Evolutionary conservation across 2,113 vertebrate genomes (phyloP), one percentile per base, ranked within the genome.

Genomic region (Oncorhynchus nerka): DNA sequence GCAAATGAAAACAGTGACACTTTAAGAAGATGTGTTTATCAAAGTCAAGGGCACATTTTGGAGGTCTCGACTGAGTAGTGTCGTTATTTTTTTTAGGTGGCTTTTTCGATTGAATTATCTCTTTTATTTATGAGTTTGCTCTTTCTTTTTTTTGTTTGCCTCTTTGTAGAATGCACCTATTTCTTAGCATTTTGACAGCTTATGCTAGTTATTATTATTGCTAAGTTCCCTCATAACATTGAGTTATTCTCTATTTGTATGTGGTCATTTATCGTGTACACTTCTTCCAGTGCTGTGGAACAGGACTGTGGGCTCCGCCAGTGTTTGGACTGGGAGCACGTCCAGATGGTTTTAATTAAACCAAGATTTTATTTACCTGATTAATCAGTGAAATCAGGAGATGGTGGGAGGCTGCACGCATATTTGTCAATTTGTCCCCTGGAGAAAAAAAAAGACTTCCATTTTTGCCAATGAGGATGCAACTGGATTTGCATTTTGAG

Each of bases 271-370:
- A 85, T 90, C 86, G 79, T 76, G 70, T 82, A 80, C 87, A 88
- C 90, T 84, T 87, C 90, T 90, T 84, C 70, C 51, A 65, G 66
- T 81, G 72, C 82, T 77, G 82, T 24, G 68, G 79, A 80, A 81
- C 80, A 26, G 80, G 86, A 62, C 81, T 74, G 89, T 84, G 83
- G 88, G 87, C 86, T 89, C 84, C 87, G 87, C 87, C 87, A 85
- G 83, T 87, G 86, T 86, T 81, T 76, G 85, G 76, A 86, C 86
- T 77, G 83, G 89, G 89, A 92, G 86, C 88, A 85, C 55, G 76
- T 90, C 90, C 91, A 89, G 78, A 87, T 86, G 84, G 86, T 87
- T 93, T 93, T 92, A 93, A 92, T 93, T 91, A 91, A 89, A 89
- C 87, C 89, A 86, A 84, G 87, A 79, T 89, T 92, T 90, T 89